phyloP scores from a whole-genome alignment of 2,113 vertebrate species.

The Psammodynastes pulverulentus region DNA sequence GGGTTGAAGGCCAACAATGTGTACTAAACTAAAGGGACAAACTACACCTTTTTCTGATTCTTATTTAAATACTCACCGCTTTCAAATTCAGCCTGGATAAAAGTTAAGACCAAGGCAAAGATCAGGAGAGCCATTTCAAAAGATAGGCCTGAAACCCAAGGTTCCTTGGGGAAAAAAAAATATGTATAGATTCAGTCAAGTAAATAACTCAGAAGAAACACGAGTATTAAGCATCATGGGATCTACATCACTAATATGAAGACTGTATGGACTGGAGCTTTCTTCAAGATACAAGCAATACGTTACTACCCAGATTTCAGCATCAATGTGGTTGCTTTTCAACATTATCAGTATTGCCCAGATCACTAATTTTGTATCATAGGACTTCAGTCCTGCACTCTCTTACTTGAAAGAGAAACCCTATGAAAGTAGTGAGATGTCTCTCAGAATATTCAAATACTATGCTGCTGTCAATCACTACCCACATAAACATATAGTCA shows the following conservation, averaged over 20 bases:
- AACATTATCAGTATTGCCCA: background rate
- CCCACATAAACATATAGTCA: background rate
- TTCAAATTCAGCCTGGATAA: conserved; percentile 36
- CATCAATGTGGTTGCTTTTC: background rate
- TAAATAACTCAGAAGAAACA: background rate
- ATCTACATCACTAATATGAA: background rate
- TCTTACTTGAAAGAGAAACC: background rate
- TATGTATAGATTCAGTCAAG: background rate
- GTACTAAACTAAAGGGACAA: background rate
- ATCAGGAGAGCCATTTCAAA: conserved; percentile 21
- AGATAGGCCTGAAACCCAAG: conserved; percentile 7
- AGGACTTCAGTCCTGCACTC: background rate
- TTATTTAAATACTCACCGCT: conserved; percentile 3
- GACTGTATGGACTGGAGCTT: background rate
- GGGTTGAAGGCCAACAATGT: background rate
- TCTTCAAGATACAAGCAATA: background rate
- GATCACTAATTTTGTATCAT: background rate
- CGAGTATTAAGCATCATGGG: background rate
- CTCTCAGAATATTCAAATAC: background rate
- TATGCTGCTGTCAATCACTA: background rate
- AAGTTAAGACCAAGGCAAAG: conserved; percentile 34
- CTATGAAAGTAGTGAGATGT: background rate
- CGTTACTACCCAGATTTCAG: background rate
- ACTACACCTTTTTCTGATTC: background rate
- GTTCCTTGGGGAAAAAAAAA: background rate